phyloP scores from a whole-genome alignment of 2,797 vertebrate genomes.

The Erithacus rubecula region DNA sequence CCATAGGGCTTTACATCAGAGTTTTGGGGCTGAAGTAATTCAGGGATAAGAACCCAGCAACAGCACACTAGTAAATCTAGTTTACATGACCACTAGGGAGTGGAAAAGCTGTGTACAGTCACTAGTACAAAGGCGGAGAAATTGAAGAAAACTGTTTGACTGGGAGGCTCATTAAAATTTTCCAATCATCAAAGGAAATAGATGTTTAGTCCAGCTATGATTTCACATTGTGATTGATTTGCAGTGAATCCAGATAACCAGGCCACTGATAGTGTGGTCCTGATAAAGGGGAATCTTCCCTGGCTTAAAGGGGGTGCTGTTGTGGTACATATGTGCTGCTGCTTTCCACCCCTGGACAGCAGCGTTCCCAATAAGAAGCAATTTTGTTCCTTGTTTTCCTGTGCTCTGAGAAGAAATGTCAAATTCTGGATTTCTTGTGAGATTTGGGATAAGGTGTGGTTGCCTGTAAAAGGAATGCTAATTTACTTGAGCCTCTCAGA shows the following conservation, averaged over 20 bases:
- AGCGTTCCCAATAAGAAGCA: not conserved
- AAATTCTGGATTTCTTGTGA: not conserved
- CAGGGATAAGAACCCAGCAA: not conserved
- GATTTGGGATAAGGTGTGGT: not conserved
- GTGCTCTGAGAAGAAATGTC: not conserved
- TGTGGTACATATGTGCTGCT: not conserved
- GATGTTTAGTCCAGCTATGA: not conserved
- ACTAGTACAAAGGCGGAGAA: not conserved
- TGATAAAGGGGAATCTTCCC: not conserved
- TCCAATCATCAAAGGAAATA: not conserved
- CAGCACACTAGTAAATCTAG: not conserved
- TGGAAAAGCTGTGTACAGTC: not conserved
- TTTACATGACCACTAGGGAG: not conserved
- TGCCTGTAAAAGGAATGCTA: not conserved
- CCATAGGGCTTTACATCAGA: slow-evolving; percentile 12
- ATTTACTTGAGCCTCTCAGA: not conserved
- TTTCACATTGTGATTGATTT: not conserved
- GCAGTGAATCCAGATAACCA: not conserved
- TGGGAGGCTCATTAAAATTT: not conserved
- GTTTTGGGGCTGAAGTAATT: slow-evolving; percentile 1
- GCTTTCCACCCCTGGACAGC: not conserved
- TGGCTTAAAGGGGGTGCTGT: not conserved
- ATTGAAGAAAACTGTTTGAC: not conserved
- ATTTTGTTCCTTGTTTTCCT: not conserved
- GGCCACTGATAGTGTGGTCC: not conserved